A percentile compares a stretch with the other conserved stretches of the same genome.
Conservation (phyloP, 2,888 invertebrate species). For the Acleris holmiana region DNA sequence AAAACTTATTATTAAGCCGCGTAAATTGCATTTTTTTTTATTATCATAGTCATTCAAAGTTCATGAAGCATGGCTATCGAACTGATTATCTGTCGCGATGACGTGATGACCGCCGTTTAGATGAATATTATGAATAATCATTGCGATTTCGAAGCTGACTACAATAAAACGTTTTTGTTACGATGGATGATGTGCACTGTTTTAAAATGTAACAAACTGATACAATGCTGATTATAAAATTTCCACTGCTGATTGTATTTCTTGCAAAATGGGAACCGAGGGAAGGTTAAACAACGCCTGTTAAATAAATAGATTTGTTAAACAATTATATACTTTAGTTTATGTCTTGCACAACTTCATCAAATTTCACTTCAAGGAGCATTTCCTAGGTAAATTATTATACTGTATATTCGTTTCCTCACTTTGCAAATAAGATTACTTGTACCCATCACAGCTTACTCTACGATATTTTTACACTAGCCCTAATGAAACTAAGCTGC, state of each 20-base stretch:
- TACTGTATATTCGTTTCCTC: background rate
- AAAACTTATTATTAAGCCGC: slow-evolving; percentile 3
- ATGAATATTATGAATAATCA: slow-evolving; percentile 2
- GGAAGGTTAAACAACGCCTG: too few species aligned
- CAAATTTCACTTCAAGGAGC: too few species aligned
- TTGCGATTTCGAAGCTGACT: background rate
- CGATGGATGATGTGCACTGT: background rate
- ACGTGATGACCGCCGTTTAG: slow-evolving; percentile 1
- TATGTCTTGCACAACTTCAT: too few species aligned
- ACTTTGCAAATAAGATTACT: background rate
- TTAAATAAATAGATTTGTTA: too few species aligned
- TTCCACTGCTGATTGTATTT: too few species aligned
- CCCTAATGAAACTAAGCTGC: slow-evolving; percentile 29
- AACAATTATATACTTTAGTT: too few species aligned
- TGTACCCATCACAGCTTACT: background rate
- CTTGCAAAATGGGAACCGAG: too few species aligned
- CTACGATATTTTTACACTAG: background rate
- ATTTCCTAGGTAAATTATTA: too few species aligned
- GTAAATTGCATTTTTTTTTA: too few species aligned
- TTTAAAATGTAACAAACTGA: background rate
- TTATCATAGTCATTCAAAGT: too few species aligned
- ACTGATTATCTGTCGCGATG: slow-evolving; percentile 6
- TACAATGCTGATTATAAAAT: background rate
- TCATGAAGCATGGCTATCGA: too few species aligned
- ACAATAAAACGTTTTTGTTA: background rate